Conservation (phyloP, 2,797 vertebrate species). For the Anguilla anguilla region DNA sequence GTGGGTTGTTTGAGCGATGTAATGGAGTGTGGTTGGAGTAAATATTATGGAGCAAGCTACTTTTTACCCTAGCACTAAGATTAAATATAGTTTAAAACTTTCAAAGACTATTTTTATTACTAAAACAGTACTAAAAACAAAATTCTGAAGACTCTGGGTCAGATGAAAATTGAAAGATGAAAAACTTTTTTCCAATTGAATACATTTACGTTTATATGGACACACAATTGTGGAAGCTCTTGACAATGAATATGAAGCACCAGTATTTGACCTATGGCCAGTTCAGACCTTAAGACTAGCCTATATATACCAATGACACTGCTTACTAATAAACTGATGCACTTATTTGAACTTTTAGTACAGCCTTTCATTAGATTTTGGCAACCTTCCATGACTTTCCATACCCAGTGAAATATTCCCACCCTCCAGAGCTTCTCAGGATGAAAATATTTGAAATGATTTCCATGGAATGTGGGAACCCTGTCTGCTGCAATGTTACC, state of each 20-base stretch:
- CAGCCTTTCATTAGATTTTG: neutral
- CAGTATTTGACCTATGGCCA: neutral
- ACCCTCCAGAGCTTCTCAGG: neutral
- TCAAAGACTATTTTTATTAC: slow-evolving; percentile 1
- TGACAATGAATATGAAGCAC: neutral
- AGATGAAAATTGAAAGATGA: neutral
- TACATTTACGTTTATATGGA: neutral
- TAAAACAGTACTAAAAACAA: neutral
- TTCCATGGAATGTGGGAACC: neutral
- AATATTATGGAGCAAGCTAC: no score
- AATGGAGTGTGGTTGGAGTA: no score
- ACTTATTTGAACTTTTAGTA: no score
- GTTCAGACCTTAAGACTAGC: neutral
- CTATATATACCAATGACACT: neutral
- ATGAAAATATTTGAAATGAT: neutral
- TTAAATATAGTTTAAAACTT: neutral
- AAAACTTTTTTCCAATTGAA: neutral
- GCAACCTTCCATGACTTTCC: neutral
- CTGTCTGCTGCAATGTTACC: slow-evolving; percentile 50
- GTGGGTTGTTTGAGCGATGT: no score
- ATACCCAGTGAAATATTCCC: neutral
- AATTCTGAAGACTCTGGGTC: neutral
- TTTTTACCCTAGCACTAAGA: neutral
- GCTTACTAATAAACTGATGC: neutral
- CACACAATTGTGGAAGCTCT: neutral